Conservation (phyloP, 1,140 invertebrate genomes). For the Drosophila orosa region DNA sequence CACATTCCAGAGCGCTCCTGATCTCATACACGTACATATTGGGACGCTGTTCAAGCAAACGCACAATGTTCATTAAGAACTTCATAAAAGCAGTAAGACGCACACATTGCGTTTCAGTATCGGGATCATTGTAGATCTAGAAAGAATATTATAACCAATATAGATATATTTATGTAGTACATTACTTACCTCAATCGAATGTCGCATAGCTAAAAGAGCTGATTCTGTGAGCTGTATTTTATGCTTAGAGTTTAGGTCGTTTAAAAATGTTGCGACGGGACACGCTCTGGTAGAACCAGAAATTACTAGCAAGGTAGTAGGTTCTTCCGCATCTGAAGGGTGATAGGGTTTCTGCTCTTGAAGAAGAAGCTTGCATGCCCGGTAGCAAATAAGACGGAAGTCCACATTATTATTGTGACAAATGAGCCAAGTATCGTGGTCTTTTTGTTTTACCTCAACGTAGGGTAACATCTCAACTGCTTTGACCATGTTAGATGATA, state of each 20-base stretch:
- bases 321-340: background rate
- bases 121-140: conserved; percentile 57
- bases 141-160: background rate
- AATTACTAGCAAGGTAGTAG: background rate
- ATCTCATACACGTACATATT: conserved; percentile 70
- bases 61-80: conserved; percentile 68
- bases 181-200: conserved; percentile 71
- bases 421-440: conserved; percentile 68
- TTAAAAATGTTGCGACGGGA: conserved; percentile 52
- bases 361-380: conserved; percentile 61
- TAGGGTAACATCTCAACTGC: conserved; percentile 76
- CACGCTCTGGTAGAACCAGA: background rate
- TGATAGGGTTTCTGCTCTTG: conserved; percentile 20
- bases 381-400: conserved; percentile 71
- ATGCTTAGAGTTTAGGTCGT: conserved; percentile 61
- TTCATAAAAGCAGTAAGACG: conserved; percentile 70
- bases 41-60: conserved; percentile 64
- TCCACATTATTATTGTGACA: conserved; percentile 73
- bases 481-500: conserved; percentile 51
- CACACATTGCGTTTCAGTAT: conserved; percentile 43
- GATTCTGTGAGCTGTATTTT: conserved; percentile 55
- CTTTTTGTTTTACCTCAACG: conserved; percentile 68
- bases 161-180: background rate
- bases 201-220: conserved; percentile 70
- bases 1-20: conserved; percentile 60